Evolutionary conservation across 2,888 invertebrate species (phyloP), one percentile per base, ranked within the genome.

Genomic region (Linnaemya vulpina): DNA sequence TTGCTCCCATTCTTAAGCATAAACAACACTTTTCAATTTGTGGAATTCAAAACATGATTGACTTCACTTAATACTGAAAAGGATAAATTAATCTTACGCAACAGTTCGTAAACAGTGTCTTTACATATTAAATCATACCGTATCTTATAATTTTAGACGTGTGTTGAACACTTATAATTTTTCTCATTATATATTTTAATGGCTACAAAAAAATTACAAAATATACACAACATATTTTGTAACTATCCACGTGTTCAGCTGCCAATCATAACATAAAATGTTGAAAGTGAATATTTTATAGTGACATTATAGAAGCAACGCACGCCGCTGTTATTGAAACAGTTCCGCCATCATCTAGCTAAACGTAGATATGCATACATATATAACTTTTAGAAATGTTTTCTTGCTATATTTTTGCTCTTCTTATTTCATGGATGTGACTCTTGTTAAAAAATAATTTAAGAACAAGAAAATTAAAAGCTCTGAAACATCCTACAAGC

Each of bases 381-480:
- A 76, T 46, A 65, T 55, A 63, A 46, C 53, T 43, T 62, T 43
- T 46, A 38, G 3, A 35, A 15, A 53, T 30, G 9, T 65, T 58
- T 22, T 9, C 20, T 30, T 40, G 8, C 43, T 55, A 46, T 30
- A 0, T 15, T 49, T 58, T 76, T 68, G n/a, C 5, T 30, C 30
- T 30, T 30, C 3, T 30, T 5, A 35, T 30, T 68, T 77, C 20
- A 77, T 51, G n/a, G 25, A 63, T 53, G 77, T 30, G 20, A 15
- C 70, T n/a, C 82, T 77, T 65, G 77, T 83, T 77, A 83, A 83
- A 78, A 83, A 73, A 67, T 49, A 74, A 83, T 74, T 83, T 68
- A 22, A 46, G 58, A 49, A 49, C 10, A 35, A 46, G 8, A 40
- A 76, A 70, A 76, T 58, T 10, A 43, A 53, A 60, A 20, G 25